A percentile compares a stretch with the other conserved stretches of the same genome.
phyloP scores from a whole-genome alignment of 1,140 invertebrate species.

The Adelges cooleyi region DNA sequence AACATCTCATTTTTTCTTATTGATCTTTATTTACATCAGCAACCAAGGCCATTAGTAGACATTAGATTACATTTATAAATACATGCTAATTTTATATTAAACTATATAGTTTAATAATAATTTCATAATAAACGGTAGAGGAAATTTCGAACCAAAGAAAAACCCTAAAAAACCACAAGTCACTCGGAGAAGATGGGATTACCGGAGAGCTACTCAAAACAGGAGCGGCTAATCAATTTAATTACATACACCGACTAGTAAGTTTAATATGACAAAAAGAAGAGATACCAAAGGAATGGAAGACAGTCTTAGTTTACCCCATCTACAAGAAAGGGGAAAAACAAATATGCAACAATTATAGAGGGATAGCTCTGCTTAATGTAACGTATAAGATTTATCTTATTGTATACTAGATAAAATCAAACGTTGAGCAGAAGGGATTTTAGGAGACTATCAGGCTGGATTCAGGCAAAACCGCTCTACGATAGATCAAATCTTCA shows the following conservation, averaged over 20 bases:
- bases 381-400: not conserved
- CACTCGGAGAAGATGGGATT: not conserved
- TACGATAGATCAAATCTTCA: not conserved
- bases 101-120: no score
- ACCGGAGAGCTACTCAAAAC: not conserved
- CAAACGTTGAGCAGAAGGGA: not conserved
- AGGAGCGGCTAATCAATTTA: not conserved
- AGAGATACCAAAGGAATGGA: not conserved
- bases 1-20: no score
- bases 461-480: not conserved
- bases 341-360: not conserved
- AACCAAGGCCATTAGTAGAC: no score
- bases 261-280: not conserved
- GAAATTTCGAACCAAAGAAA: no score
- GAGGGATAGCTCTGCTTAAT: not conserved
- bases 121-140: no score
- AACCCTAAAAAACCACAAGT: not conserved
- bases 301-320: not conserved
- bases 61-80: no score
- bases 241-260: not conserved
- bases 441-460: not conserved
- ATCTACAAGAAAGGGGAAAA: not conserved
- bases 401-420: not conserved
- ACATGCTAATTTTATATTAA: no score
- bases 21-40: no score